phyloP scores from a whole-genome alignment of 2,888 invertebrate genomes.

The Rotaria magnacalcarata region DNA sequence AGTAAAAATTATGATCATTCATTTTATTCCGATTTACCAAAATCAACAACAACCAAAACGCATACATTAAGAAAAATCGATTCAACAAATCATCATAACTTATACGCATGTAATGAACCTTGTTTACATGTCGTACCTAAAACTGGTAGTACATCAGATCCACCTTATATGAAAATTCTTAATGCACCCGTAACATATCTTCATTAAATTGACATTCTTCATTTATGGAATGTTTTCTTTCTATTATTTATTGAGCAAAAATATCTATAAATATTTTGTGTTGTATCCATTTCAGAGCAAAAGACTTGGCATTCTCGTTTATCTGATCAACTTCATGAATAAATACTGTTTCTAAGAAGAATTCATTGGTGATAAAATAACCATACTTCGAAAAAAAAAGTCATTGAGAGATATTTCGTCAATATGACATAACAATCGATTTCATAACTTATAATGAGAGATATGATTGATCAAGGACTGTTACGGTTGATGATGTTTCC shows the following conservation, averaged over 20 bases:
- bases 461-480: too few relatives aligned
- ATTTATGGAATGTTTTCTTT: not conserved
- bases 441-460: too few relatives aligned
- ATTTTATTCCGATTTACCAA: not conserved
- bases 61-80: constrained; percentile 17
- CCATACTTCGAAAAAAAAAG: too few relatives aligned
- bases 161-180: constrained; percentile 21
- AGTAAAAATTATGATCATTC: not conserved
- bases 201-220: not conserved
- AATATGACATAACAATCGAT: too few relatives aligned
- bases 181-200: constrained; percentile 32
- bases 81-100: constrained; percentile 26
- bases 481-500: too few relatives aligned
- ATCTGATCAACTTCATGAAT: not conserved
- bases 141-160: not conserved
- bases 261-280: not conserved
- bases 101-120: constrained; percentile 30
- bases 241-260: not conserved
- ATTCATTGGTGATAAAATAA: too few relatives aligned
- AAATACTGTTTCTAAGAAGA: not conserved
- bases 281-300: too few relatives aligned
- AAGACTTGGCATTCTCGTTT: not conserved
- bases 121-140: constrained; percentile 34
- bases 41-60: not conserved
- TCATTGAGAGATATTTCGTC: too few relatives aligned